phyloP scores from a whole-genome alignment of 2,888 invertebrate species.

The Melanchra persicariae region DNA sequence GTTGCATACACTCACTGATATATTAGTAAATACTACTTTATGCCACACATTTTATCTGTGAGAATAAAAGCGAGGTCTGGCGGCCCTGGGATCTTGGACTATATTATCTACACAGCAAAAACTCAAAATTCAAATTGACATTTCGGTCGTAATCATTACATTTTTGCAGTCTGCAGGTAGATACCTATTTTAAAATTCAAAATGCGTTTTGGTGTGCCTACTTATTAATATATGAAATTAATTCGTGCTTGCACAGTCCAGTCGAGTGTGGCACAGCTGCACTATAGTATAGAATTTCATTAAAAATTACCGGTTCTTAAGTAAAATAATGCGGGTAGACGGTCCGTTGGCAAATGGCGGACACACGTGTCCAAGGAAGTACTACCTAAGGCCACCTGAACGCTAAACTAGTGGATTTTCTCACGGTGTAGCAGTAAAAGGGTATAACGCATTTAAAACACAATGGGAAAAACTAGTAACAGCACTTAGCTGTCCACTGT shows the following conservation, averaged over 20 bases:
- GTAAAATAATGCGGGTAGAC: slow-evolving; percentile 87
- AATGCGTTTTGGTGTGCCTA: slow-evolving; percentile 74
- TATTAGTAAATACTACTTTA: too few species aligned
- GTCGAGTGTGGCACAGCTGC: slow-evolving; percentile 86
- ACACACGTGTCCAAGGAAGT: slow-evolving; percentile 85
- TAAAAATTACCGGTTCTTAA: slow-evolving; percentile 86
- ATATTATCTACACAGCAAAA: background rate
- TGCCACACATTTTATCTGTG: too few species aligned
- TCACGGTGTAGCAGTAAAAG: slow-evolving; percentile 81
- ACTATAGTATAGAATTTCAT: slow-evolving; percentile 86
- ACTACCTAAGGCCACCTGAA: slow-evolving; percentile 84
- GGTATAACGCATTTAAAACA: slow-evolving; percentile 78
- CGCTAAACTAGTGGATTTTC: slow-evolving; percentile 78
- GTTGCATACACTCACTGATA: too few species aligned
- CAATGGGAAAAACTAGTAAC: slow-evolving; percentile 80
- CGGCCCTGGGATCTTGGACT: too few species aligned
- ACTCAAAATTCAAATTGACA: background rate
- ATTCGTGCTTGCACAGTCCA: slow-evolving; percentile 77
- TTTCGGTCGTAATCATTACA: background rate
- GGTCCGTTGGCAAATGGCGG: slow-evolving; percentile 80
- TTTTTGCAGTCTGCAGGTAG: slow-evolving; percentile 27
- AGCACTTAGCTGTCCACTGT: slow-evolving; percentile 79
- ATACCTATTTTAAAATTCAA: slow-evolving; percentile 72
- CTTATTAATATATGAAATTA: slow-evolving; percentile 77
- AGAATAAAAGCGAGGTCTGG: too few species aligned